Evolutionary conservation across 2,113 vertebrate species (phyloP).

Genomic region (Menura novaehollandiae): DNA sequence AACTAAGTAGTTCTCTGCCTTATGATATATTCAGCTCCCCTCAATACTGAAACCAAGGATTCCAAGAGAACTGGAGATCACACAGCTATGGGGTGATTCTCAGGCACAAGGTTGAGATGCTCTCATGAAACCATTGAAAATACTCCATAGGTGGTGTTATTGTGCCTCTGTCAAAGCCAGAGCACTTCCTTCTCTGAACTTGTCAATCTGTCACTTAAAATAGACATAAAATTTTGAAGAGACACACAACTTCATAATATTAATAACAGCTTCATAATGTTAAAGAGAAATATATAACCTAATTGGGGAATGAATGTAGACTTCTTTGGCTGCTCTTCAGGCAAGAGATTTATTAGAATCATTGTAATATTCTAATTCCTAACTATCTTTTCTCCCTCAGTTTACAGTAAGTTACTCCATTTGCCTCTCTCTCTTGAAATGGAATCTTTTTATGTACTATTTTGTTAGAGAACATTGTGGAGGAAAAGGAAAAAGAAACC

Average conservation of each 20-base stretch:
- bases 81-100: neutral
- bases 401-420: neutral
- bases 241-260: neutral
- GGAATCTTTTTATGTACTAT: neutral
- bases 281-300: constrained; percentile 30
- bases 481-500: neutral
- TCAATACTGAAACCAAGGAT: neutral
- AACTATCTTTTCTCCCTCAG: neutral
- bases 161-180: neutral
- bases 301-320: constrained; percentile 8
- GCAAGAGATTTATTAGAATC: constrained; percentile 22
- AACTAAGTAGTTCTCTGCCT: neutral
- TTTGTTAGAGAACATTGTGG: neutral
- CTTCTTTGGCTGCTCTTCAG: constrained; percentile 20
- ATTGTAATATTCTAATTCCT: neutral
- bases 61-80: neutral
- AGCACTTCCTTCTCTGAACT: neutral
- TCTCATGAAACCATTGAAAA: neutral
- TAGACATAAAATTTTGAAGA: neutral
- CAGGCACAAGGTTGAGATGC: fast-evolving
- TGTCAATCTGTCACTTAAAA: neutral
- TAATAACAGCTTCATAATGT: constrained; percentile 15
- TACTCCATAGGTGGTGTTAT: neutral
- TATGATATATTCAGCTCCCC: neutral
- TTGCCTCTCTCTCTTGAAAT: neutral